These are phyloP conservation scores for Sphaerodactylus townsendi DNA, from an alignment of 2,113 vertebrate species.

Conservation along the genomic window DNA sequence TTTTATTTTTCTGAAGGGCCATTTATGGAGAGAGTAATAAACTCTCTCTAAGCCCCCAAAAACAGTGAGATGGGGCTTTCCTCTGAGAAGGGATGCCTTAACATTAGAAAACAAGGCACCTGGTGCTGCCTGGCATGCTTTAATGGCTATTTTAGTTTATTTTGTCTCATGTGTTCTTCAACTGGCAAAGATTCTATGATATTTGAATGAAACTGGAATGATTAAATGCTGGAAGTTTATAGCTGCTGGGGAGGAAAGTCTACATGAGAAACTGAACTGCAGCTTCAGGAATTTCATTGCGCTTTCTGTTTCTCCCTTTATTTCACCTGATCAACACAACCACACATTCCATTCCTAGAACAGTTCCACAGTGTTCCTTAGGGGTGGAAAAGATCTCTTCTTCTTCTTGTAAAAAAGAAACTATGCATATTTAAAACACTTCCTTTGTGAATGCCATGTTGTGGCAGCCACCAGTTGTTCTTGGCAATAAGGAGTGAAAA, in stretches of 20 bases:
- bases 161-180: not conserved
- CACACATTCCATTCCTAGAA: not conserved
- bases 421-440: not conserved
- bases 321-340: not conserved
- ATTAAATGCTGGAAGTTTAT: not conserved
- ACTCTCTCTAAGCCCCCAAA: not conserved
- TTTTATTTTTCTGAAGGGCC: not conserved
- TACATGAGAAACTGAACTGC: not conserved
- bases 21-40: not conserved
- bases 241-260: not conserved
- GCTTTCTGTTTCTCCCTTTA: not conserved
- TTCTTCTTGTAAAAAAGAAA: not conserved
- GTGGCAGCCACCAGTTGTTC: not conserved
- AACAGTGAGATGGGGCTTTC: not conserved
- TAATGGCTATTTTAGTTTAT: not conserved
- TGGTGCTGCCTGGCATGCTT: not conserved
- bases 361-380: not conserved
- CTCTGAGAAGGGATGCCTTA: not conserved
- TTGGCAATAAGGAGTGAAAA: not conserved
- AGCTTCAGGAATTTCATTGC: not conserved
- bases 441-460: too few species aligned
- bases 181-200: not conserved
- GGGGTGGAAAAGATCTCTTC: not conserved
- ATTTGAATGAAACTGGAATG: not conserved
- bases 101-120: too few species aligned